Base-by-base conservation (phyloP, 1,140 invertebrate species). In the Thalassaphorura encarpata region DNA sequence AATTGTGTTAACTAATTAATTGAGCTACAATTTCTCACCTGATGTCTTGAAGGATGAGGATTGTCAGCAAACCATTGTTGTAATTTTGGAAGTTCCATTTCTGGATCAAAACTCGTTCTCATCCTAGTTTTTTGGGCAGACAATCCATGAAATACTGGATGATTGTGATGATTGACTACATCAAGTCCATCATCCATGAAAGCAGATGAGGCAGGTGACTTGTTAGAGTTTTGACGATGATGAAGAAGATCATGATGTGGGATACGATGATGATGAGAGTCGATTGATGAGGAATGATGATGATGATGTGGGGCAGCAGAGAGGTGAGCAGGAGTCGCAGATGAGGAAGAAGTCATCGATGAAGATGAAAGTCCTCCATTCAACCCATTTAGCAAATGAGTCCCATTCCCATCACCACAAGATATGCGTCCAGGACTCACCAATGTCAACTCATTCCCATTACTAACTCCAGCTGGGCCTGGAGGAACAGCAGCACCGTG, bases 61-160 rank as follows among this genome's bases (percentile, higher is more conserved):
- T 97, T 97, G 67, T 95, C 89, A 19, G 81, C 78, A 72, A 97
- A 98, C 77, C 94, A 97, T 63, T 88, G 79, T 67, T 97, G 92
- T 18, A 98, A 72, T 68, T 92, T 85, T 0, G 94, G 93, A 52
- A 97, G 74, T 72, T 98, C 94, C 62, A 93, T 76, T 73, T 97
- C 93, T 0, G 92, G 92, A 74, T 97, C 93, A 69, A 98, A 78
- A 49, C 90, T 83, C 5, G 89, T 93, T 56, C 89, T 76, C 87
- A 92, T 91, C 67, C 88, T 77, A 2, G 88, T 91, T 74, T 91
- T 91, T 69, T 88, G 87, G 18, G 84, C 87, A 5, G 83, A 40
- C 4, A 64, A 21, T 3, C 57, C 52, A 29, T 64, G 63, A 28
- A 62, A 62, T 27, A 65, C 63, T 2, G 60, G 60, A 41, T 65